These are phyloP conservation scores for Drosophila parvula DNA, from an alignment of 1,140 invertebrate species.

Conservation along the genomic window DNA sequence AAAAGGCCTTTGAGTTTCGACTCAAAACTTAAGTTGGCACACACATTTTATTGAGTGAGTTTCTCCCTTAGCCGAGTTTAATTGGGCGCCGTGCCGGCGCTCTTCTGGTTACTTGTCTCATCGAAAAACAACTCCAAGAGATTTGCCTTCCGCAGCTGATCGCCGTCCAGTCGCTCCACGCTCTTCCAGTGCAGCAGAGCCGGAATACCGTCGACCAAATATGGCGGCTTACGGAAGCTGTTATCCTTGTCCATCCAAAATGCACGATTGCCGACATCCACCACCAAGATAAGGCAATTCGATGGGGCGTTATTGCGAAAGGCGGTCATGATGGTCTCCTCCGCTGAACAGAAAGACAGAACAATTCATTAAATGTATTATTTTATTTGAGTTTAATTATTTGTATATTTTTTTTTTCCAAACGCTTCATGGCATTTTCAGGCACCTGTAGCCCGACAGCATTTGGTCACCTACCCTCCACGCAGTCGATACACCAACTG, in stretches of 20 bases:
- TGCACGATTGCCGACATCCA: constrained; percentile 63
- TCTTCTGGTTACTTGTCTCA: constrained; percentile 26
- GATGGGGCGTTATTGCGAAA: constrained; percentile 42
- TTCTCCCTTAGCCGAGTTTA: not conserved
- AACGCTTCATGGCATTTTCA: no score
- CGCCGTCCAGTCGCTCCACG: constrained; percentile 55
- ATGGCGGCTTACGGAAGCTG: constrained; percentile 45
- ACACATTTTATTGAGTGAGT: constrained; percentile 17
- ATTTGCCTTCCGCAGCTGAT: constrained; percentile 43
- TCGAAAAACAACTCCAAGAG: constrained; percentile 66
- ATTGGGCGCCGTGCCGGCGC: not conserved
- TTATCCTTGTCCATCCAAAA: constrained; percentile 51
- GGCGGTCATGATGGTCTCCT: constrained; percentile 47
- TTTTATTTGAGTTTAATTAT: not conserved
- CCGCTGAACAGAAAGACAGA: constrained; percentile 25
- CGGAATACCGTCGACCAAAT: constrained; percentile 36
- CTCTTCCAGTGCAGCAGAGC: constrained; percentile 57
- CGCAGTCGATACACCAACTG: constrained; percentile 72
- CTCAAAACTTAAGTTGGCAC: constrained; percentile 11
- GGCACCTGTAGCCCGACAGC: not conserved
- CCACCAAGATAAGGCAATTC: constrained; percentile 48
- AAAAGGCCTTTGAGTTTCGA: constrained; percentile 3
- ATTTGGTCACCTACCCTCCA: constrained; percentile 44
- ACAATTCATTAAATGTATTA: no score
- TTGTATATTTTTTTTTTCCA: not conserved